These are phyloP conservation scores for Garrulus glandarius DNA, from an alignment of 2,797 vertebrate genomes.

Conservation along the genomic window DNA sequence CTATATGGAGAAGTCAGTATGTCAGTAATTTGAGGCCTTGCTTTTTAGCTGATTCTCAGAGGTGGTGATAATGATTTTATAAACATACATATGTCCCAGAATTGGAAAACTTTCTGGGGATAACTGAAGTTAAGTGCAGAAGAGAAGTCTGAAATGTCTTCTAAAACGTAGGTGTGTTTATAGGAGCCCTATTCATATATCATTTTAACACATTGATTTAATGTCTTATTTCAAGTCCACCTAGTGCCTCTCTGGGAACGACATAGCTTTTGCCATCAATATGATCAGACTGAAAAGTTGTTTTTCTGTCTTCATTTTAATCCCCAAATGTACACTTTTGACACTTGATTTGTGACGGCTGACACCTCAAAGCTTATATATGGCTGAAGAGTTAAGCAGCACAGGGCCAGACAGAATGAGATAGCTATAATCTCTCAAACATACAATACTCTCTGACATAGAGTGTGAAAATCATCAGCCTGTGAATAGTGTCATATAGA, in stretches of 20 bases:
- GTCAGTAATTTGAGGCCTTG: neutral
- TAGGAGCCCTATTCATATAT: neutral
- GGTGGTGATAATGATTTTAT: neutral
- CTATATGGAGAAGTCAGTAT: neutral
- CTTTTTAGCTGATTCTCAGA: neutral
- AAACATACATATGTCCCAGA: neutral
- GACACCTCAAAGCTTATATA: conserved; percentile 50
- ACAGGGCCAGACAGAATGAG: conserved; percentile 31
- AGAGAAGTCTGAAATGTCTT: neutral
- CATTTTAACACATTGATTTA: conserved; percentile 25
- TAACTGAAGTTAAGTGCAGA: neutral
- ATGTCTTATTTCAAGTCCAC: neutral
- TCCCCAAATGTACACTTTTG: conserved; percentile 31
- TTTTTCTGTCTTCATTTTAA: conserved; percentile 62
- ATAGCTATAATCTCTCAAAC: conserved; percentile 33
- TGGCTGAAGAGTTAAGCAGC: conserved; percentile 13
- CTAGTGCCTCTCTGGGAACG: neutral
- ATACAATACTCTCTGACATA: neutral
- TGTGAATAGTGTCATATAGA: neutral
- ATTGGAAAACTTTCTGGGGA: neutral
- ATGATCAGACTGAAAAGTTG: conserved; percentile 20
- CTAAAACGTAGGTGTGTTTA: neutral
- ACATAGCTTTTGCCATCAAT: conserved; percentile 36
- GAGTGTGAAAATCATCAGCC: conserved; percentile 18
- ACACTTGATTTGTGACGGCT: conserved; percentile 58